Conservation (phyloP, 2,888 invertebrate genomes). For the Abrostola triplasia region DNA sequence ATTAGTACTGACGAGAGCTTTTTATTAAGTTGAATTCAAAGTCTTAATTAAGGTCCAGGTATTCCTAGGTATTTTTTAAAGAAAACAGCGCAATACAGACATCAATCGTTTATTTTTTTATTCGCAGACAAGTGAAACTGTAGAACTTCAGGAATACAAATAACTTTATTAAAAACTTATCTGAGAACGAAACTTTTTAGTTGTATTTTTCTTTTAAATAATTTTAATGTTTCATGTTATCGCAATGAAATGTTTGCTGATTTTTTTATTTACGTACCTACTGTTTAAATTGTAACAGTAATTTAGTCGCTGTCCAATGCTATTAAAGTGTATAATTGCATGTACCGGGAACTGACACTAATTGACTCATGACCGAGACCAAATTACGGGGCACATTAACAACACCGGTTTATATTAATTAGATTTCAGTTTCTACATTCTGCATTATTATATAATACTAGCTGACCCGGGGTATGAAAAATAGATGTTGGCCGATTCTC, state of each 20-base stretch:
- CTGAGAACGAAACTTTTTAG: constrained; percentile 17
- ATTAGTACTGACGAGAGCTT: background rate
- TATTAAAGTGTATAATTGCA: constrained; percentile 7
- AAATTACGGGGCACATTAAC: constrained; percentile 10
- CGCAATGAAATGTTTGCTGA: constrained; percentile 20
- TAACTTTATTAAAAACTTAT: constrained; percentile 40
- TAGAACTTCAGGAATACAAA: constrained; percentile 24
- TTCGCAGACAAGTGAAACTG: background rate
- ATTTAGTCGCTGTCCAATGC: constrained; percentile 1
- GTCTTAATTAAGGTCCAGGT: background rate
- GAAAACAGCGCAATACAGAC: background rate
- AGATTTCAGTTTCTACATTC: too few species aligned
- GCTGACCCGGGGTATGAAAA: too few species aligned
- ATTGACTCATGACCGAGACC: background rate
- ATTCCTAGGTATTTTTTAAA: background rate
- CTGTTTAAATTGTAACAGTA: background rate
- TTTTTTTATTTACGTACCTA: constrained; percentile 12
- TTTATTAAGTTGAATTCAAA: background rate
- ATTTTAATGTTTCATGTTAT: constrained; percentile 20
- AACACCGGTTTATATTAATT: background rate
- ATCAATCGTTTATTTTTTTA: background rate
- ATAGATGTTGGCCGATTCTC: too few species aligned
- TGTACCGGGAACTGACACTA: background rate
- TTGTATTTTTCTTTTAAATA: constrained; percentile 12
- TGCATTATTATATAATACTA: too few species aligned